phyloP scores from a whole-genome alignment of 2,797 vertebrate genomes.

The Pterois miles region DNA sequence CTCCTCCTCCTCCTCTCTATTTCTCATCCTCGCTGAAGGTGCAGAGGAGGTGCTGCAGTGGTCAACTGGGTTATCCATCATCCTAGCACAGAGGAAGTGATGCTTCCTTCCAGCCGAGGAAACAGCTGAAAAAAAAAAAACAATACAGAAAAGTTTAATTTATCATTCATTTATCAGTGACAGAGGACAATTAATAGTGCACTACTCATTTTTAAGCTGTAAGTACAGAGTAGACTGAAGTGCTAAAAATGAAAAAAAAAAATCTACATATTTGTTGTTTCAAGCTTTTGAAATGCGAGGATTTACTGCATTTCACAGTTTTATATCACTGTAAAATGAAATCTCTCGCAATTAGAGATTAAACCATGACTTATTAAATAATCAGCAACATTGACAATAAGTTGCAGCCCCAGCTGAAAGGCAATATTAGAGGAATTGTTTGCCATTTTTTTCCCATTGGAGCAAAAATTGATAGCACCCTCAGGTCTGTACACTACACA shows the following conservation, averaged over 20 bases:
- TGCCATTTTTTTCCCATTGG: not conserved
- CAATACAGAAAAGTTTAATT: not conserved
- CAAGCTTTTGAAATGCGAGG: not conserved
- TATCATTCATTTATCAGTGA: not conserved
- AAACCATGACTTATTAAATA: not conserved
- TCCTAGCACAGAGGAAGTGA: conserved; percentile 40
- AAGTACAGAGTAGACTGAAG: not conserved
- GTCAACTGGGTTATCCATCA: conserved; percentile 44
- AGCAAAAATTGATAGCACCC: not conserved
- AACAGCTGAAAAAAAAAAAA: not conserved
- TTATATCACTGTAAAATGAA: not conserved
- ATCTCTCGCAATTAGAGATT: not conserved
- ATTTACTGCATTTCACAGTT: not conserved
- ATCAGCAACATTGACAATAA: not conserved
- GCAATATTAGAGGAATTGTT: not conserved
- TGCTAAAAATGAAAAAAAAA: not conserved
- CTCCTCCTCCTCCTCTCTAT: not conserved
- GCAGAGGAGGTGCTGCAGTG: conserved; percentile 32
- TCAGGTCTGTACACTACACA: not conserved
- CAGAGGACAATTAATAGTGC: not conserved
- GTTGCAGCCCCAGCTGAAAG: not conserved
- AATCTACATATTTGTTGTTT: not conserved
- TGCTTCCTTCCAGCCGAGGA: conserved; percentile 17
- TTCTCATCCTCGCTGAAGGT: conserved; percentile 29
- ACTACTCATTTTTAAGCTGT: rapidly evolving